Conservation (phyloP, 2,113 vertebrate genomes). For the Perccottus glenii region DNA sequence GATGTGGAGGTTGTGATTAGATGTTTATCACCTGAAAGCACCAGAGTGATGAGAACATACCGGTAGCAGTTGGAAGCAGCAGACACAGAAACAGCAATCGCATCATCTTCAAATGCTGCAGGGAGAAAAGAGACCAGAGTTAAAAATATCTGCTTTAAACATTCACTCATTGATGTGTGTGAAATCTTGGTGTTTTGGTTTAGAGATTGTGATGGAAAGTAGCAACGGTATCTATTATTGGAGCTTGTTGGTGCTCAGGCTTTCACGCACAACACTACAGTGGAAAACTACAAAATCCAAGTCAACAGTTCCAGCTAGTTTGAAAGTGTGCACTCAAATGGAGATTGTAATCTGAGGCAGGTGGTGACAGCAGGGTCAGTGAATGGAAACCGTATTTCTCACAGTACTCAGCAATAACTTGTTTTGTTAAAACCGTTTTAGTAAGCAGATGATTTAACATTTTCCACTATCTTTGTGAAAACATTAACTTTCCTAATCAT, state of each 20-base stretch:
- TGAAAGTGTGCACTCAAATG: conserved; percentile 12
- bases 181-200: conserved; percentile 51
- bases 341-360: conserved; percentile 52
- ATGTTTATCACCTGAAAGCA: conserved; percentile 66
- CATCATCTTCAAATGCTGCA: conserved; percentile 80
- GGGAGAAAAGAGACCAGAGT: conserved; percentile 43
- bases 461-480: conserved; percentile 22
- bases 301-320: conserved; percentile 26
- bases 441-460: conserved; percentile 58
- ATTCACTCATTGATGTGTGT: conserved; percentile 57
- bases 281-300: conserved; percentile 54
- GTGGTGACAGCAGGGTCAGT: conserved; percentile 20
- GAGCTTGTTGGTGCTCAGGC: conserved; percentile 16
- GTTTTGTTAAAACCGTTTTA: conserved; percentile 27
- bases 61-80: conserved; percentile 68
- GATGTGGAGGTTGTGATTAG: conserved; percentile 52
- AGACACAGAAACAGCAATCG: conserved; percentile 76
- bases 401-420: conserved; percentile 65
- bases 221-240: conserved; percentile 47
- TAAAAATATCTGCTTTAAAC: conserved; percentile 63
- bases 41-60: conserved; percentile 71
- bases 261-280: conserved; percentile 27
- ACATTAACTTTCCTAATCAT: too few relatives aligned
- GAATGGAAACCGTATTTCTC: conserved; percentile 41
- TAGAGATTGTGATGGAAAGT: conserved; percentile 43